Conservation (phyloP, 2,113 vertebrate genomes). For the Crotalus helleri region DNA sequence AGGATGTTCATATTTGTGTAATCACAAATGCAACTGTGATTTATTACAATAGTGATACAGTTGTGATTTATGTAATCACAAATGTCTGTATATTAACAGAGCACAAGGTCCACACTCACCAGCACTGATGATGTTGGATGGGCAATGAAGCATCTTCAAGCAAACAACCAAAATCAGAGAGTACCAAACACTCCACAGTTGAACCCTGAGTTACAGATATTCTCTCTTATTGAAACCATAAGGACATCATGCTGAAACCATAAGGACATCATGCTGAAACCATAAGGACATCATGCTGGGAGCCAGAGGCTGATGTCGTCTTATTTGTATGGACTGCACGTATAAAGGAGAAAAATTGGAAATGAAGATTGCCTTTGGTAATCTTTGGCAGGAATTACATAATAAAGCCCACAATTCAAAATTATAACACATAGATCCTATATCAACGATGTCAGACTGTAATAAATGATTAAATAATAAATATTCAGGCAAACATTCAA, state of each 20-base stretch:
- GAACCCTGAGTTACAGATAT: background rate
- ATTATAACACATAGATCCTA: background rate
- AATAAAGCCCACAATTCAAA: background rate
- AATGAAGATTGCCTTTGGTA: background rate
- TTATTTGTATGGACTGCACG: background rate
- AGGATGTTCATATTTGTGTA: background rate
- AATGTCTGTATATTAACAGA: background rate
- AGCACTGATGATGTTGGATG: no score
- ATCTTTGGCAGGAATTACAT: slow-evolving; percentile 1
- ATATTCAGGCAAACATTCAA: background rate
- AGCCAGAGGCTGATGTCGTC: background rate
- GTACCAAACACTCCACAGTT: background rate
- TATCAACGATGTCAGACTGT: background rate
- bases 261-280: slow-evolving; percentile 22
- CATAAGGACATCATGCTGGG: background rate
- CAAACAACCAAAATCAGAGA: background rate
- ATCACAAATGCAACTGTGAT: slow-evolving; percentile 17
- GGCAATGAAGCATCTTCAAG: background rate
- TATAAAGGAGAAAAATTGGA: background rate
- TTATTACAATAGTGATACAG: slow-evolving; percentile 7
- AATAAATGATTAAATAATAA: background rate
- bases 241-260: slow-evolving; percentile 11
- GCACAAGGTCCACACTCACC: background rate
- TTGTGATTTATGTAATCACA: slow-evolving; percentile 21
- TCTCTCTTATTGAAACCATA: background rate